Evolutionary conservation across 1,140 invertebrate species (phyloP), one percentile per base, ranked within the genome.

Genomic region (Solen grandis): DNA sequence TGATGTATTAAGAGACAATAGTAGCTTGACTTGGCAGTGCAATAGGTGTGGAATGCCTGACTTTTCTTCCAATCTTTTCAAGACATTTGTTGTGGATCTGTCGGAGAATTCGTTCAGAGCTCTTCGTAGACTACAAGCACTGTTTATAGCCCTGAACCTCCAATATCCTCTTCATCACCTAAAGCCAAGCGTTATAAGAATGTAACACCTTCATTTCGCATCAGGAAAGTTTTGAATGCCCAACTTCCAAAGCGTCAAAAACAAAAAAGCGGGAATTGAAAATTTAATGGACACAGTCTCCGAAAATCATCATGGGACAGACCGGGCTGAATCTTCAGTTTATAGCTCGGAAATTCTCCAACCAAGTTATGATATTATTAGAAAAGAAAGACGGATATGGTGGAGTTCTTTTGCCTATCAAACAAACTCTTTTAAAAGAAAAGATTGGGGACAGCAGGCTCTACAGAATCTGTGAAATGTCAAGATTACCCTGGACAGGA

Each of bases 31-130:
- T 41, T 81, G 59, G 69, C 69, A 81, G 13, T 81, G 78, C 46
- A 60, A 72, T 29, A 54, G 33, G n/a, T 73, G 69, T 73, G 78
- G 78, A 2, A 66, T 81, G 60, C 68, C 68, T 3, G 70, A 78
- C 29, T 78, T 78, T 62, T 33, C 52, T 13, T 59, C 55, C 0
- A 50, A 19, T 52, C 25, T 69, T 27, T 78, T 78, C 62, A 57
- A 78, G 29, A 69, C 55, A 29, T 41, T 60, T 16, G 50, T 60
- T 41, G 4, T 33, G 25, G 50, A 59, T 33, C n/a, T 52, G 3
- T 14, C 62, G 5, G 46, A 36, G 19, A 69, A 46, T 38, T 25
- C 8, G 16, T 68, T 77, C 62, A 50, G n/a, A 25, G 4, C 14
- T 5, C 10, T 68, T 38, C 41, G 22, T 22, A 31, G 19, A 41